Base-by-base conservation (phyloP, 64 coral and sea anemone genomes). In the Orbicella faveolata region DNA sequence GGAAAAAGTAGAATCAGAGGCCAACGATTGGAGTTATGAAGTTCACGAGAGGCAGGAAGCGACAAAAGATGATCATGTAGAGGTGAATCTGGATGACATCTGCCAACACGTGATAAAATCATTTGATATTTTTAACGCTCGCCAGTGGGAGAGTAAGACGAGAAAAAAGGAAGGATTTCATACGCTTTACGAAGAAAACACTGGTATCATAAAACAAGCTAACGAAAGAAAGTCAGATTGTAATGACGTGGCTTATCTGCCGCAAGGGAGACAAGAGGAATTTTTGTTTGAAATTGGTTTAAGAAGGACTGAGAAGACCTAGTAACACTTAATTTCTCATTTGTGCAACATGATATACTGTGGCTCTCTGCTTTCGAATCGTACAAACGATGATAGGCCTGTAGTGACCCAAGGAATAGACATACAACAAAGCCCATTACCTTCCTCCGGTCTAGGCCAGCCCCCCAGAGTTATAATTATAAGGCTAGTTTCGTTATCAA, bases 61-160 rank as follows among this genome's bases (percentile, higher is more conserved):
- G 6, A 61, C 30, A 34, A 33, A 84, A 69, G 6, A 9, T n/a
- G 25, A 36, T 69, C n/a, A 20, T 72, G 8, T 1, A 72, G 35
- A 17, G 16, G 82, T 85, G 35, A 85, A n/a, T 52, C 63, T 85
- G 8, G 82, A 85, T 52, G 82, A 85, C 25, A 85, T 85, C 63
- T 85, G 64, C 17, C 63, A 72, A 23, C 82, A 85, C n/a, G 82
- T 85, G 63, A 48, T 85, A 44, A 85, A 85, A 44, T 85, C 82
- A 16, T 85, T 85, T 52, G 65, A 85, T 39, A 70, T 85, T 72
- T 72, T 85, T 52, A 85, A 85, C 70, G 37, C 82, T 26, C 63
- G 82, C 39, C 18, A 70, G 12, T 0, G 34, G 10, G 70, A 52
- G 35, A 51, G 23, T 35, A 72, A 35, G 6, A 33, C 21, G 52